Conservation (phyloP, 2,888 invertebrate genomes). For the Hyalella azteca region DNA sequence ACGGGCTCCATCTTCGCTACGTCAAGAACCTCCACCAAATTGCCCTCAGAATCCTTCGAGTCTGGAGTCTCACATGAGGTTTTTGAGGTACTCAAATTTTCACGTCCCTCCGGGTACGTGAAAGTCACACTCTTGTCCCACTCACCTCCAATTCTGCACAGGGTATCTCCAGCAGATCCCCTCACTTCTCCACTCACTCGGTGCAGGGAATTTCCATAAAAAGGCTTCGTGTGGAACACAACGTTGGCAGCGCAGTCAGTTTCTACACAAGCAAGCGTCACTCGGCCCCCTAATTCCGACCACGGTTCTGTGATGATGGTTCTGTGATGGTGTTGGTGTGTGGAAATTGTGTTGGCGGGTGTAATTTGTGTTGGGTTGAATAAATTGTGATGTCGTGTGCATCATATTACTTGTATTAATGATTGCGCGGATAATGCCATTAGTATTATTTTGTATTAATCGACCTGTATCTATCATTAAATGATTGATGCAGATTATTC, state of each 20-base stretch:
- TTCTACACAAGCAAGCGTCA: slow-evolving; percentile 63
- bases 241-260: slow-evolving; percentile 64
- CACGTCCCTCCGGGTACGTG: neutral
- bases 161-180: slow-evolving; percentile 59
- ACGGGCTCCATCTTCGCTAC: slow-evolving; percentile 60
- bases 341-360: no score
- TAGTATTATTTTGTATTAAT: no score
- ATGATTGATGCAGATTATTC: no score
- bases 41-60: slow-evolving; percentile 3
- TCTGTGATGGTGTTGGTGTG: no score
- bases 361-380: no score
- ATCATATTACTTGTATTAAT: no score
- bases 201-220: slow-evolving; percentile 67
- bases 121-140: slow-evolving; percentile 59
- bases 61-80: neutral
- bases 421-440: no score
- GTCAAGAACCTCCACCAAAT: slow-evolving; percentile 61
- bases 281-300: slow-evolving; percentile 66
- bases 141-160: slow-evolving; percentile 56
- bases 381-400: no score
- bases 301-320: slow-evolving; percentile 67
- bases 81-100: neutral
- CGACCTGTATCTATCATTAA: no score
- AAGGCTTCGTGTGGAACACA: slow-evolving; percentile 67
- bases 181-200: slow-evolving; percentile 65